Percentiles rank a stretch among this genome's conserved stretches.
phyloP scores from a whole-genome alignment of 2,888 invertebrate genomes.

The Chironomus riparius region DNA sequence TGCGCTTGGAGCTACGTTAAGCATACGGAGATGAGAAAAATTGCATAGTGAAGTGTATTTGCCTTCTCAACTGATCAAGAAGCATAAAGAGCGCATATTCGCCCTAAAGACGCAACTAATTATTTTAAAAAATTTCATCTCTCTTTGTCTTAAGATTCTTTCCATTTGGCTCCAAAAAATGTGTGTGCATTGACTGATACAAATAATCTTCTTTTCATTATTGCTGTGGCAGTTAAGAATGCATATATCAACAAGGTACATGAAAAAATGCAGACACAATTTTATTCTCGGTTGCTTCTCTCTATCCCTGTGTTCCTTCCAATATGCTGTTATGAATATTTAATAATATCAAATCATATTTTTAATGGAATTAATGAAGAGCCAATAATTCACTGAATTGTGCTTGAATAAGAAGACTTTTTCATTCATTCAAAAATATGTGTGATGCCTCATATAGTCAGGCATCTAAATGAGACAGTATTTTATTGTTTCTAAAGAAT shows the following conservation, averaged over 20 bases:
- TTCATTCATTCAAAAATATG: no score
- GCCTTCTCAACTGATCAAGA: background rate
- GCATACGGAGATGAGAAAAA: constrained; percentile 16
- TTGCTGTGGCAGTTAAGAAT: background rate
- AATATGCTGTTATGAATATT: no score
- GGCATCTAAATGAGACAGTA: no score
- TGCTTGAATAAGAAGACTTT: no score
- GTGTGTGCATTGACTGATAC: no score
- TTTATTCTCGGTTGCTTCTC: background rate
- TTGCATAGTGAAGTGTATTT: constrained; percentile 9
- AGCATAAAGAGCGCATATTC: background rate
- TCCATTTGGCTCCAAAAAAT: background rate
- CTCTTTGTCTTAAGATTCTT: background rate
- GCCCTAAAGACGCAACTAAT: constrained; percentile 7
- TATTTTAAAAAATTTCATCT: background rate
- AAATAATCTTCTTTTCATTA: background rate
- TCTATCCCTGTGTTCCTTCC: no score
- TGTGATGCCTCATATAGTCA: no score
- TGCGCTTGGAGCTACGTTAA: constrained; percentile 17
- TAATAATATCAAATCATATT: no score
- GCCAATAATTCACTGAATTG: no score
- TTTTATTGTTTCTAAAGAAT: no score
- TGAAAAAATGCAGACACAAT: background rate
- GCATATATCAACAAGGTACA: background rate
- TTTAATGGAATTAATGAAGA: no score